Conservation (phyloP, 2,888 invertebrate species). For the Drosophila setosimentum region DNA sequence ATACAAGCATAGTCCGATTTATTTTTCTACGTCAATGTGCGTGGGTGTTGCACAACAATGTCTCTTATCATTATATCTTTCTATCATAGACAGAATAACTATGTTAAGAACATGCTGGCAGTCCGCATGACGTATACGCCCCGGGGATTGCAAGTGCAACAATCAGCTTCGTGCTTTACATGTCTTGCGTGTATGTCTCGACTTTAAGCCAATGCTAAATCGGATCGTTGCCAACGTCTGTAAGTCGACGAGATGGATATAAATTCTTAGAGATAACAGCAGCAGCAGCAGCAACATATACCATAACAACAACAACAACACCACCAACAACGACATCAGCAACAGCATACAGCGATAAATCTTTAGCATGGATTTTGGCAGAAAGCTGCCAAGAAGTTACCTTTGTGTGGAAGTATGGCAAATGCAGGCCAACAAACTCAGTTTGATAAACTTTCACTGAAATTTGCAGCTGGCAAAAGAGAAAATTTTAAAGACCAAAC, state of each 20-base stretch:
- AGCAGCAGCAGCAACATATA: slow-evolving; percentile 18
- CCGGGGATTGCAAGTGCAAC: slow-evolving; percentile 56
- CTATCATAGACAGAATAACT: slow-evolving; percentile 9
- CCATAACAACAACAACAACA: slow-evolving; percentile 27
- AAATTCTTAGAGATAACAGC: slow-evolving; percentile 64
- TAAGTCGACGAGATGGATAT: slow-evolving; percentile 62
- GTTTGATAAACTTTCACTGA: slow-evolving; percentile 47
- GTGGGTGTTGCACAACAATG: slow-evolving; percentile 19
- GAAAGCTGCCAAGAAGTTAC: slow-evolving; percentile 66
- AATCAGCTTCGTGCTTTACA: slow-evolving; percentile 41
- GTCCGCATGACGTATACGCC: slow-evolving; percentile 65
- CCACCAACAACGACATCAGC: slow-evolving; percentile 28
- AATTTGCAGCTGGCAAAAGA: slow-evolving; percentile 26
- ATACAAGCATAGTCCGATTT: not conserved
- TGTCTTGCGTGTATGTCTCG: slow-evolving; percentile 53
- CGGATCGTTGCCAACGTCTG: slow-evolving; percentile 66
- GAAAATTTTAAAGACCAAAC: slow-evolving; percentile 32
- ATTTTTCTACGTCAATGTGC: not conserved
- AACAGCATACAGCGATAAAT: slow-evolving; percentile 64
- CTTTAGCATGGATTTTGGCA: slow-evolving; percentile 71
- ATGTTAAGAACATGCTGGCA: slow-evolving; percentile 42
- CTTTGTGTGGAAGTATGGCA: slow-evolving; percentile 45
- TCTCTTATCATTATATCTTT: slow-evolving; percentile 8
- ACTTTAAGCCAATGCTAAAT: slow-evolving; percentile 70
- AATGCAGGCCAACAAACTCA: slow-evolving; percentile 46